Evolutionary conservation across 1,140 invertebrate species (phyloP), one percentile per base, ranked within the genome.

Genomic region (Drosophila serrata): DNA sequence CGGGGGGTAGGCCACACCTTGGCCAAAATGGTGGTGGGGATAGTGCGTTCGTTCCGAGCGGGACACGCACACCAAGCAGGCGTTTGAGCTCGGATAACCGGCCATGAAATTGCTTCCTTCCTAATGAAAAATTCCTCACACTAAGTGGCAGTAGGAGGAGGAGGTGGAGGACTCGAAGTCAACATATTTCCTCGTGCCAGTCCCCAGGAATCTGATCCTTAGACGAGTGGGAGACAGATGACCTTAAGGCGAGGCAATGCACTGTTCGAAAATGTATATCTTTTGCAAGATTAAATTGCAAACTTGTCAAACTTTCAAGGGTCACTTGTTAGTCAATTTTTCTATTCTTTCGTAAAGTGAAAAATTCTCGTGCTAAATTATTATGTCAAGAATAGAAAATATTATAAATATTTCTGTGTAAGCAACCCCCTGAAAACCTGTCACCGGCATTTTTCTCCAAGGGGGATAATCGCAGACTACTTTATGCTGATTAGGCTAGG

Each of bases 61-160:
- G 35, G 27, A 42, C 68, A 72, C 68, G 68, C 68, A 72, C 64
- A 31, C n/a, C n/a, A 4, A n/a, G 45, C 22, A 56, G 40, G 48
- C 39, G 17, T 68, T 15, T 13, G 24, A n/a, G 45, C 39, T 72
- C 53, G 57, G 69, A 70, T 72, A 72, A 40, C 68, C 15, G 51
- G 43, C 22, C 35, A 35, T 58, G 65, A 72, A 72, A 72, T 70
- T 72, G 35, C 65, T 72, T 72, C 37, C 65, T 59, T 72, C 67
- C 67, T 72, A 72, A 72, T 72, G 68, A 72, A 72, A 72, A 72
- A 72, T 72, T 72, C 68, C 68, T 72, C 33, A 72, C 67, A 31
- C 62, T 46, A 67, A 67, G 42, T 65, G 33, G 11, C 13, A 35
- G 51, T 37, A 12, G 29, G 29, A 24, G 27, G 6, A 8, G 31